Percentiles rank a stretch among this genome's conserved stretches.
phyloP scores from a whole-genome alignment of 2,888 invertebrate species.

The Carabus problematicus region DNA sequence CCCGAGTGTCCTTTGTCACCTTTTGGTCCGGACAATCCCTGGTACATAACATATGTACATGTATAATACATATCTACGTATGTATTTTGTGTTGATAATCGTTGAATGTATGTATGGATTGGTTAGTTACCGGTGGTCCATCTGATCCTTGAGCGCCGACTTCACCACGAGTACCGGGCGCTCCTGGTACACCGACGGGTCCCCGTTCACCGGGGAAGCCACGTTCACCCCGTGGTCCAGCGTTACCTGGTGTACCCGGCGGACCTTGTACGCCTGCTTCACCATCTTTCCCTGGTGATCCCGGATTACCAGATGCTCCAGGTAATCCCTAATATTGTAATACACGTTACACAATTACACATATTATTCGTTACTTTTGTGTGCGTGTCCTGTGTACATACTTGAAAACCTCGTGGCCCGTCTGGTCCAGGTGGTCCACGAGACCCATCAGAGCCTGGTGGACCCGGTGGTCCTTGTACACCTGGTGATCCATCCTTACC shows the following conservation, averaged over 20 bases:
- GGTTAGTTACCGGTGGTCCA: slow-evolving; percentile 67
- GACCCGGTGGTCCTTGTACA: slow-evolving; percentile 75
- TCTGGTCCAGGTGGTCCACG: slow-evolving; percentile 78
- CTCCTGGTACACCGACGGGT: slow-evolving; percentile 71
- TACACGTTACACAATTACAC: not conserved
- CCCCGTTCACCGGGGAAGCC: slow-evolving; percentile 82
- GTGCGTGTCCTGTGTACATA: slow-evolving; percentile 54
- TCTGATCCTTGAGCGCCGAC: slow-evolving; percentile 72
- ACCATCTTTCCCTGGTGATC: slow-evolving; percentile 82
- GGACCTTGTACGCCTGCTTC: slow-evolving; percentile 75
- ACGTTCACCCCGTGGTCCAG: slow-evolving; percentile 67
- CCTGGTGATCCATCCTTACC: slow-evolving; percentile 82
- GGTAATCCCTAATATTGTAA: slow-evolving; percentile 26
- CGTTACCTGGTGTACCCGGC: slow-evolving; percentile 63
- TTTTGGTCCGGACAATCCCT: slow-evolving; percentile 72
- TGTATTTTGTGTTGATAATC: not conserved
- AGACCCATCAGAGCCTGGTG: slow-evolving; percentile 74
- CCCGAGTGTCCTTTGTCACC: slow-evolving; percentile 78
- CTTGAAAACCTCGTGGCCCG: slow-evolving; percentile 83
- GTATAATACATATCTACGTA: not conserved
- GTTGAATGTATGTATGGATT: slow-evolving; percentile 1
- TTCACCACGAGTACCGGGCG: slow-evolving; percentile 70
- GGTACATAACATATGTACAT: no score
- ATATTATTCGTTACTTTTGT: not conserved
- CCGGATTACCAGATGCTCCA: slow-evolving; percentile 70